A percentile compares a stretch with the other conserved stretches of the same genome.
Conservation (phyloP, 2,113 vertebrate species). For the Chloroceryle aenea region DNA sequence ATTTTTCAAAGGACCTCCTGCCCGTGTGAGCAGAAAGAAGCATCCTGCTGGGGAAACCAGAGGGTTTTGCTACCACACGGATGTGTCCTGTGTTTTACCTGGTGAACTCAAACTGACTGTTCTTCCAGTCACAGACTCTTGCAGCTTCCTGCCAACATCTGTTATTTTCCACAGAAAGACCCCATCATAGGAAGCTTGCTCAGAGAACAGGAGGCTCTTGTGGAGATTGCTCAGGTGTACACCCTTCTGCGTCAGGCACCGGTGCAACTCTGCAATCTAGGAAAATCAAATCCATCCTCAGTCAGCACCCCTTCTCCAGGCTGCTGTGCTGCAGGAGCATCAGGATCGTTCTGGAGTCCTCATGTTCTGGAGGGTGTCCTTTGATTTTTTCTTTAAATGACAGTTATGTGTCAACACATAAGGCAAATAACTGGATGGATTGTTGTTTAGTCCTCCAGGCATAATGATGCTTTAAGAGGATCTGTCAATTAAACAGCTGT, state of each 20-base stretch:
- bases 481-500: neutral
- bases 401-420: neutral
- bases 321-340: neutral
- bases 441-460: neutral
- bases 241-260: constrained; percentile 81
- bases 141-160: constrained; percentile 77
- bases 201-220: constrained; percentile 75
- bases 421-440: neutral
- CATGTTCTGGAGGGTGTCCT: neutral
- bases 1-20: neutral
- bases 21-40: neutral
- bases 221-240: constrained; percentile 75
- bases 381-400: neutral
- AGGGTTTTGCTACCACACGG: neutral
- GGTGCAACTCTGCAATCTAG: constrained; percentile 80
- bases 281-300: neutral
- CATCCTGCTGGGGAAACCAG: accelerated
- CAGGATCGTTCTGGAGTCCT: neutral
- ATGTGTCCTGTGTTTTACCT: constrained; percentile 47
- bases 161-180: constrained; percentile 86
- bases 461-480: neutral
- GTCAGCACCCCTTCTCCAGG: neutral
- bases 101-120: constrained; percentile 82
- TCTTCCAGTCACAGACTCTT: constrained; percentile 80
- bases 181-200: constrained; percentile 83